Base-by-base conservation (phyloP, 2,797 vertebrate genomes). In the Rhinatrema bivittatum region DNA sequence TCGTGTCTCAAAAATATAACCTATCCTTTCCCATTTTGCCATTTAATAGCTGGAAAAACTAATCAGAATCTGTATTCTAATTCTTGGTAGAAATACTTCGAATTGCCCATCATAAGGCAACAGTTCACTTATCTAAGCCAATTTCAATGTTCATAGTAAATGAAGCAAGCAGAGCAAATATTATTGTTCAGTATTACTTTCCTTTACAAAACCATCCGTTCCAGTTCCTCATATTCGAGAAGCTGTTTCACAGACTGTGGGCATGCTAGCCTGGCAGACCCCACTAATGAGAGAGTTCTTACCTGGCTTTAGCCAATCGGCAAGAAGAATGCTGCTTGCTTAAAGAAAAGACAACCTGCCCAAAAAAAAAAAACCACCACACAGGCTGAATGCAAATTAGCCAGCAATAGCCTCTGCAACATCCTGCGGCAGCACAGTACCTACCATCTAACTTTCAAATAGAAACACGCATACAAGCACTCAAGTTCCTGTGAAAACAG, bases 401-500 rank as follows among this genome's bases (percentile, higher is more conserved):
- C n/a, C n/a, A n/a, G n/a, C n/a, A n/a, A n/a, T n/a, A n/a, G n/a
- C n/a, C n/a, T 25, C 9, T 53, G 32, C 36, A 12, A 19, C n/a
- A n/a, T n/a, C n/a, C n/a, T n/a, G n/a, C n/a, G n/a, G n/a, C n/a
- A n/a, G n/a, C n/a, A n/a, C n/a, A n/a, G n/a, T n/a, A n/a, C 9
- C 19, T 7, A 3, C 22, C 19, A 15, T 10, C 26, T 19, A 24
- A 34, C 15, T n/a, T n/a, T n/a, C n/a, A n/a, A n/a, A 25, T 39
- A 19, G 37, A 30, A 39, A 44, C 20, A n/a, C n/a, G n/a, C 29
- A 20, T 31, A 21, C 37, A 16, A 25, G 38, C 4, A 31, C 17
- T 50, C 20, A 19, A 19, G 9, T 29, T 57, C 36, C 25, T 53
- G 32, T 32, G 36, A 38, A 46, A 71, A 57, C 21, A 48, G 37